Evolutionary conservation across 2,797 vertebrate genomes (phyloP).

Genomic region (Leptodactylus fallax): DNA sequence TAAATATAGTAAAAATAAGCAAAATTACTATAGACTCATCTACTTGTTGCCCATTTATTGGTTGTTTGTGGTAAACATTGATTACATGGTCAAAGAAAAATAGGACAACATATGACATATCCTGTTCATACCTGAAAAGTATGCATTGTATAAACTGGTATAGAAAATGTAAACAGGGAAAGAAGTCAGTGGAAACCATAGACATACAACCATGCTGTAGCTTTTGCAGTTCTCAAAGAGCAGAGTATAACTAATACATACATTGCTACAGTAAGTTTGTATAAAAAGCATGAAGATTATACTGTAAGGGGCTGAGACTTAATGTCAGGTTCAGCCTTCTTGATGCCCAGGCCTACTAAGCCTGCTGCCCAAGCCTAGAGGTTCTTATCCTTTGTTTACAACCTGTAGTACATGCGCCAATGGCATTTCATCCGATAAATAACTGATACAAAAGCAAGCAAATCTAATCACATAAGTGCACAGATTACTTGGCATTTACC

Average conservation of each 20-base stretch:
- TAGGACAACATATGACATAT: slow-evolving; percentile 10
- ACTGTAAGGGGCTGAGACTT: too few species aligned
- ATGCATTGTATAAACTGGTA: slow-evolving; percentile 27
- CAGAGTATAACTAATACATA: background rate
- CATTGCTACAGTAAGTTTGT: background rate
- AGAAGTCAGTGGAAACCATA: slow-evolving; percentile 18
- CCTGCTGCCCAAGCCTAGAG: background rate
- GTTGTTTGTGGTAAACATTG: slow-evolving; percentile 26
- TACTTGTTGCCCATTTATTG: slow-evolving; percentile 29
- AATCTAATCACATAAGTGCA: background rate
- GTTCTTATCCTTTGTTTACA: background rate
- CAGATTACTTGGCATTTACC: background rate
- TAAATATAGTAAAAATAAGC: background rate
- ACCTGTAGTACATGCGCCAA: background rate
- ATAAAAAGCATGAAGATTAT: background rate
- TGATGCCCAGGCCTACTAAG: background rate
- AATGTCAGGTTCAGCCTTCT: background rate
- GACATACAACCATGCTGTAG: slow-evolving; percentile 25
- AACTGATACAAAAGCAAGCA: background rate
- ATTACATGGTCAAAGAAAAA: slow-evolving; percentile 10
- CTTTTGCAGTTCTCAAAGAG: slow-evolving; percentile 8
- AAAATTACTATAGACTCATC: slow-evolving; percentile 6
- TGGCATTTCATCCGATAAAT: background rate
- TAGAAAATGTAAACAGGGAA: slow-evolving; percentile 33
- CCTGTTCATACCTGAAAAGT: slow-evolving; percentile 23